Percentiles rank a stretch among this genome's conserved stretches.
phyloP scores from a whole-genome alignment of 2,888 invertebrate species.

The Balanococcus diminutus region DNA sequence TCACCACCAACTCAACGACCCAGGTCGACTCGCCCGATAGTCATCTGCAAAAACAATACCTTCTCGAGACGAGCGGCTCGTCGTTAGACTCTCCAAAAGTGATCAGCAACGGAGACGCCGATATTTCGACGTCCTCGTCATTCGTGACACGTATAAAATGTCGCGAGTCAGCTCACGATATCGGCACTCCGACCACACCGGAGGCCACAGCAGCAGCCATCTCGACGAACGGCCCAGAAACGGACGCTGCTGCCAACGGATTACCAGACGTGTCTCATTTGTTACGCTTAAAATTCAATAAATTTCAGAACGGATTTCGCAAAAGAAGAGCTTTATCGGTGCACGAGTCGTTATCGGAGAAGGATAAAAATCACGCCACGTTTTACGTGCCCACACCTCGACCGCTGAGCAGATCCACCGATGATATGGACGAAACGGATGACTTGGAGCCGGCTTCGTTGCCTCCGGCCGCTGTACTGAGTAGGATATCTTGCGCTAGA shows the following conservation, averaged over 20 bases:
- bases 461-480: constrained; percentile 23
- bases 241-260: constrained; percentile 21
- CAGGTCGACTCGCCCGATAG: constrained; percentile 46
- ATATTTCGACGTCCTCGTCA: background rate
- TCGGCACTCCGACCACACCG: constrained; percentile 8
- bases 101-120: background rate
- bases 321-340: constrained; percentile 72
- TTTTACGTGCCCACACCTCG: constrained; percentile 75
- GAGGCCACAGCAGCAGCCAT: too few species aligned
- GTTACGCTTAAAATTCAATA: constrained; percentile 70
- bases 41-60: constrained; percentile 62
- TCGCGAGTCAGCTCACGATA: background rate
- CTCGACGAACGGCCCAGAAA: constrained; percentile 24
- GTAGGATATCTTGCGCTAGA: constrained; percentile 15
- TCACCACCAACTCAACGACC: constrained; percentile 59
- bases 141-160: background rate
- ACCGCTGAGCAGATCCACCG: background rate
- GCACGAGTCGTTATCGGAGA: constrained; percentile 64
- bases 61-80: constrained; percentile 59
- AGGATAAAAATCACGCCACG: constrained; percentile 61
- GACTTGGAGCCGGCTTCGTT: constrained; percentile 41
- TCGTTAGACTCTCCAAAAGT: constrained; percentile 45
- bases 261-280: constrained; percentile 60
- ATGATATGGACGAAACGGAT: constrained; percentile 11
- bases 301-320: constrained; percentile 70